Conservation (phyloP, 53 echinoderm and acorn worm genomes). For the Arbacia lixula region DNA sequence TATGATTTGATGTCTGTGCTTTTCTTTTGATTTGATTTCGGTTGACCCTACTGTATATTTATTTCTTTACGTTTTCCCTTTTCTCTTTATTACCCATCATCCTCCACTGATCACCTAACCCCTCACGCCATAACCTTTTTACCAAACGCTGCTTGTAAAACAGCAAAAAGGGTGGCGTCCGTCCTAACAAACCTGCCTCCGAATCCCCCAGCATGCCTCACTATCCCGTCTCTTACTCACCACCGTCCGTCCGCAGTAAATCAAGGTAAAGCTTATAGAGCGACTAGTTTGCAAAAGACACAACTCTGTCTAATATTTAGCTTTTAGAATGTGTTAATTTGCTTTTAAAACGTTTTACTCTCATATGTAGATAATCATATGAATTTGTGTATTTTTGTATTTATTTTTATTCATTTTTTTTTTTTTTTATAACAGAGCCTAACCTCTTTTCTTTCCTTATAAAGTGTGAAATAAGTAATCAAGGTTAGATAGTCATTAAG, state of each 20-base stretch:
- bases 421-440: no score
- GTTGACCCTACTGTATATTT: slow-evolving; percentile 7
- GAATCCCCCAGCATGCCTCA: not conserved
- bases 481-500: no score
- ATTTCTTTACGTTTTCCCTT: not conserved
- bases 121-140: not conserved
- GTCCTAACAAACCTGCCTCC: slow-evolving; percentile 21
- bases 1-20: no score
- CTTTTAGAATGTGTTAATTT: no score
- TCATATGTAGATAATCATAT: no score
- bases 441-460: no score
- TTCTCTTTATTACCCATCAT: not conserved
- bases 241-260: not conserved
- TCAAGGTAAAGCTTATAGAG: slow-evolving; percentile 1
- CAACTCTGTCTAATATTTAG: no score
- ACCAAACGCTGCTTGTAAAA: not conserved
- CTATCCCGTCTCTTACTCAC: not conserved
- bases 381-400: no score
- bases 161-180: slow-evolving; percentile 12
- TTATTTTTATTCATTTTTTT: no score
- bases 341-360: no score
- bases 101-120: not conserved
- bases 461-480: no score
- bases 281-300: no score
- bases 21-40: not conserved